phyloP scores from a whole-genome alignment of 2,797 vertebrate species.

The Lagocephalus sceleratus region DNA sequence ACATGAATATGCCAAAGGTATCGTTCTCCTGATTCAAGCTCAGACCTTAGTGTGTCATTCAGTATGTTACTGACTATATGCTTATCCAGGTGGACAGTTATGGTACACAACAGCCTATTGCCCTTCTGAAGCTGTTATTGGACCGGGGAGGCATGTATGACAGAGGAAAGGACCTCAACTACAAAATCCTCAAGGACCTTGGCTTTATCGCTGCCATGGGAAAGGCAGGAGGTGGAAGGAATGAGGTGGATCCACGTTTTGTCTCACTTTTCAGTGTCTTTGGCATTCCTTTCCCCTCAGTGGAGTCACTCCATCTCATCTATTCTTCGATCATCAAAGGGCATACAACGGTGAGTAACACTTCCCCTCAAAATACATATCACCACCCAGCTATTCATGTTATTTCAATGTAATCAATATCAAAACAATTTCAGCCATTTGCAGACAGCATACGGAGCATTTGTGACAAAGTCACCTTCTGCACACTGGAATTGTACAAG shows the following conservation, averaged over 20 bases:
- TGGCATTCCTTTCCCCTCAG: conserved; percentile 85
- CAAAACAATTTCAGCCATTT: conserved; percentile 76
- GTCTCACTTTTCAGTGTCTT: conserved; percentile 92
- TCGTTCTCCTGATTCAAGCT: conserved; percentile 1
- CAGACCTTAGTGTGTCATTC: too few species aligned
- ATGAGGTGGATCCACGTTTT: conserved; percentile 92
- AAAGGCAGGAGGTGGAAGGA: conserved; percentile 92
- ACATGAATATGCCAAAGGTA: conserved; percentile 97
- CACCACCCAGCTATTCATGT: background rate
- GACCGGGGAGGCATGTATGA: conserved; percentile 90
- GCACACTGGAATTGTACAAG: conserved; percentile 88
- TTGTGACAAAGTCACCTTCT: conserved; percentile 82
- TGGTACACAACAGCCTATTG: conserved; percentile 95
- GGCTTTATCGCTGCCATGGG: conserved; percentile 95
- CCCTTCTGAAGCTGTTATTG: conserved; percentile 89
- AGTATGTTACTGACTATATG: conserved; percentile 3
- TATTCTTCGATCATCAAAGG: conserved; percentile 90
- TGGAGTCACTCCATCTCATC: conserved; percentile 85
- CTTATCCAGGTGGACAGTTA: conserved; percentile 87
- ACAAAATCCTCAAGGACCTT: conserved; percentile 89
- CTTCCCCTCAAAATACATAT: background rate
- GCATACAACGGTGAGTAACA: conserved; percentile 81
- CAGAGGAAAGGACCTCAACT: conserved; percentile 90
- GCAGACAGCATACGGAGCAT: conserved; percentile 75
- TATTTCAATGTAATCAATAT: background rate